phyloP scores from a whole-genome alignment of 2,797 vertebrate genomes.

The Manis javanica region DNA sequence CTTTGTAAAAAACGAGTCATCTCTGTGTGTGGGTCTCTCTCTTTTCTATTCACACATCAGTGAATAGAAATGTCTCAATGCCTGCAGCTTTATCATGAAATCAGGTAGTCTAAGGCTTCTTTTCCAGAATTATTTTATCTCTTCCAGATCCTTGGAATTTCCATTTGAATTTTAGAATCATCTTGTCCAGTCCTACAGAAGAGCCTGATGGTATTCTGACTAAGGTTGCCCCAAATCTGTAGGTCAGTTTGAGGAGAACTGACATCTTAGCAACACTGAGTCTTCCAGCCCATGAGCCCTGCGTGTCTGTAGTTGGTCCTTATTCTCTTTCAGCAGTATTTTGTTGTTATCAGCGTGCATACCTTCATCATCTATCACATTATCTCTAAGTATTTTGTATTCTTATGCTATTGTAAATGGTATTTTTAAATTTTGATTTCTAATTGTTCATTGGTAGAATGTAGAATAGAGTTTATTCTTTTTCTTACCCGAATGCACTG shows the following conservation, averaged over 20 bases:
- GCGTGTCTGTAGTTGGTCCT: too few species aligned
- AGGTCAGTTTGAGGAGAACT: neutral
- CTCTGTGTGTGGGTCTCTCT: accelerated
- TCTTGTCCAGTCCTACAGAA: neutral
- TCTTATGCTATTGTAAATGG: neutral
- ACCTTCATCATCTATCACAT: neutral
- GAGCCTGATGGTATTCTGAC: too few species aligned
- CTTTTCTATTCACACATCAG: neutral
- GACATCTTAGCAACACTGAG: neutral
- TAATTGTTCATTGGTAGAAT: neutral
- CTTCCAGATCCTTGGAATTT: neutral
- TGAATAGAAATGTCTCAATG: too few species aligned
- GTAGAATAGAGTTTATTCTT: neutral
- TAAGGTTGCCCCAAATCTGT: accelerated
- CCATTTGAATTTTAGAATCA: neutral
- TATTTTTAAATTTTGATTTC: neutral
- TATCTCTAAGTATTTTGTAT: neutral
- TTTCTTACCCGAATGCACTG: neutral
- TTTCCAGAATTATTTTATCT: neutral
- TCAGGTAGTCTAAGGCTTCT: neutral
- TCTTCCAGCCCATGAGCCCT: neutral
- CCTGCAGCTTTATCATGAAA: neutral
- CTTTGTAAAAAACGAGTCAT: too few species aligned
- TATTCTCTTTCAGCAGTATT: neutral
- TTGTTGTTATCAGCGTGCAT: neutral